These are phyloP conservation scores for Macrophya alboannulata DNA, from an alignment of 2,888 invertebrate species.

Conservation along the genomic window DNA sequence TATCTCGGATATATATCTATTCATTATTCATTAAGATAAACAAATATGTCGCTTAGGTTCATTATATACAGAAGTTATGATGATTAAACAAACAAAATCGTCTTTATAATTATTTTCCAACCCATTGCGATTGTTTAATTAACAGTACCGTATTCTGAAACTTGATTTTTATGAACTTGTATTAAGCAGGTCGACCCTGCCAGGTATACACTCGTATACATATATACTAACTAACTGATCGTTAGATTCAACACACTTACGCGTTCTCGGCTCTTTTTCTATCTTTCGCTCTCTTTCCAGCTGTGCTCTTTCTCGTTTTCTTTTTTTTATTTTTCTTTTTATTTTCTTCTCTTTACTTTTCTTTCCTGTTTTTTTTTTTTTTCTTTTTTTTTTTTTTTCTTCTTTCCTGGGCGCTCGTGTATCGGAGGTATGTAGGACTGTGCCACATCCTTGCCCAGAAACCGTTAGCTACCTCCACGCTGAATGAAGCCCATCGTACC, in stretches of 20 bases:
- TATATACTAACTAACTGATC: slow-evolving; percentile 20
- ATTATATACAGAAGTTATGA: neutral
- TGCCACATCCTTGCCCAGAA: slow-evolving; percentile 79
- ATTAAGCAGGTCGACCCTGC: slow-evolving; percentile 7
- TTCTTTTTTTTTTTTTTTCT: neutral
- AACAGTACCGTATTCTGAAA: neutral
- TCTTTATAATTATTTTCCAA: neutral
- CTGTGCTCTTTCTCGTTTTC: neutral
- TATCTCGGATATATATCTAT: neutral
- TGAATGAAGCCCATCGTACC: slow-evolving; percentile 76
- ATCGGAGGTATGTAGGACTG: slow-evolving; percentile 78
- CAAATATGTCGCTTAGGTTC: neutral
- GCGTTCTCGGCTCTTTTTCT: slow-evolving; percentile 28
- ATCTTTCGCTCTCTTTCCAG: slow-evolving; percentile 14
- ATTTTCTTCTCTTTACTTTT: no score
- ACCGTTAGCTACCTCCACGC: slow-evolving; percentile 78
- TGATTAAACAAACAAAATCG: neutral
- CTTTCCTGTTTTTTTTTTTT: neutral
- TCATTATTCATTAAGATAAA: neutral
- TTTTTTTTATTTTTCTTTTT: slow-evolving; percentile 18
- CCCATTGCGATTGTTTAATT: neutral
- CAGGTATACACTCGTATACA: no score
- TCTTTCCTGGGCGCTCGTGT: slow-evolving; percentile 63
- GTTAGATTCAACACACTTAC: slow-evolving; percentile 34
- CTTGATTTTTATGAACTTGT: slow-evolving; percentile 20